These are phyloP conservation scores for Platypus cylindrus DNA, from an alignment of 2,888 invertebrate genomes.

Conservation along the genomic window DNA sequence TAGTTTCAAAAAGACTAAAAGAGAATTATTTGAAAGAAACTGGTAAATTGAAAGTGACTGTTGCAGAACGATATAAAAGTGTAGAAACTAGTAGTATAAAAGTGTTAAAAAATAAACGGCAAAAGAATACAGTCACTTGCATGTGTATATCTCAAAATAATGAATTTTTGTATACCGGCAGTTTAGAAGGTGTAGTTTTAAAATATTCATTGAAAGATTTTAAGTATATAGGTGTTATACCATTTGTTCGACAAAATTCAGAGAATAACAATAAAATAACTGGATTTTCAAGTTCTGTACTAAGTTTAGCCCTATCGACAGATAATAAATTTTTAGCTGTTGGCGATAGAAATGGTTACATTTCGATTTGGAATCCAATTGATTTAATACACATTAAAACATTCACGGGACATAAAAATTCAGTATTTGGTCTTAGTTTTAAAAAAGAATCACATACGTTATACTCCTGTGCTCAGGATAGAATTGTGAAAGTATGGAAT, in stretches of 20 bases:
- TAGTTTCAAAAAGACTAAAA: constrained; percentile 62
- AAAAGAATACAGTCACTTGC: constrained; percentile 67
- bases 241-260: constrained; percentile 31
- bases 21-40: constrained; percentile 78
- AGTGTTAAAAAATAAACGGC: constrained; percentile 61
- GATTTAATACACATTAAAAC: constrained; percentile 64
- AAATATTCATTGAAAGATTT: constrained; percentile 66
- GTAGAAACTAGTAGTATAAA: constrained; percentile 32
- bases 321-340: constrained; percentile 73
- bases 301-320: constrained; percentile 58
- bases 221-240: constrained; percentile 45
- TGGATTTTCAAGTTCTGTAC: constrained; percentile 37
- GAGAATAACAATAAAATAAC: constrained; percentile 17
- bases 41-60: constrained; percentile 61
- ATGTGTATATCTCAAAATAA: constrained; percentile 65
- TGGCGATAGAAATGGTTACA: constrained; percentile 51
- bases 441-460: constrained; percentile 75
- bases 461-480: constrained; percentile 66
- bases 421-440: constrained; percentile 68
- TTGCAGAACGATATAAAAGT: constrained; percentile 52
- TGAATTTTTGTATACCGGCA: constrained; percentile 63
- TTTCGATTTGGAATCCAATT: constrained; percentile 76
- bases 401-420: constrained; percentile 65
- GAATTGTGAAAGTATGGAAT: constrained; percentile 88
- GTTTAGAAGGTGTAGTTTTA: constrained; percentile 76